Evolutionary conservation across 2,113 vertebrate genomes (phyloP).

Genomic region (Nycticebus coucang): DNA sequence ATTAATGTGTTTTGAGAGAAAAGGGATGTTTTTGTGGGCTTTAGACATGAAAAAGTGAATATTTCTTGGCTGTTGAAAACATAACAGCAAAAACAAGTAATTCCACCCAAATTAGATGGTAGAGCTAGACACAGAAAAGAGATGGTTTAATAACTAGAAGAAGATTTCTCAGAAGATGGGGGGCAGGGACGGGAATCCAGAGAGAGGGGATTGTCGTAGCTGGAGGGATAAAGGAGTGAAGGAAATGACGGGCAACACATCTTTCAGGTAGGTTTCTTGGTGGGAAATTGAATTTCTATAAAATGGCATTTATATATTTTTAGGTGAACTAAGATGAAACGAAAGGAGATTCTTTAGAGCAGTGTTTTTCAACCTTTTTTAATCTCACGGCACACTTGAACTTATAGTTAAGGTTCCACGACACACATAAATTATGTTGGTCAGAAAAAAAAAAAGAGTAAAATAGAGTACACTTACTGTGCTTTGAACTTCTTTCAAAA

Average conservation of each 20-base stretch:
- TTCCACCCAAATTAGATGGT: neutral
- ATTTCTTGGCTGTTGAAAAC: neutral
- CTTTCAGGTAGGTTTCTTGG: neutral
- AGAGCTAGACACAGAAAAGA: neutral
- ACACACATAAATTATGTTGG: too few relatives aligned
- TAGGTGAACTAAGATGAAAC: neutral
- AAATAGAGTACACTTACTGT: too few relatives aligned
- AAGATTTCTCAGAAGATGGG: neutral
- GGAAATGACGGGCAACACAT: accelerated
- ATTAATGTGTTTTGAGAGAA: neutral
- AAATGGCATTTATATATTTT: neutral
- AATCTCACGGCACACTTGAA: too few relatives aligned
- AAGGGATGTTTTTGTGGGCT: neutral
- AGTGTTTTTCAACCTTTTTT: too few relatives aligned
- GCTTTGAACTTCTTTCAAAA: too few relatives aligned
- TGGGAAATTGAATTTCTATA: neutral
- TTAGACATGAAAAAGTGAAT: neutral
- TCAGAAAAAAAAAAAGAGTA: too few relatives aligned
- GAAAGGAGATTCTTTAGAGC: neutral
- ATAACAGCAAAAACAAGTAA: neutral
- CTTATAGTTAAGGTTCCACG: too few relatives aligned
- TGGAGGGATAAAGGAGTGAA: neutral
- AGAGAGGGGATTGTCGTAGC: neutral
- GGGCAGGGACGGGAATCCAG: neutral
- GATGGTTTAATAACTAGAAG: neutral